Conservation (phyloP, 2,797 vertebrate genomes). For the Tympanoctomys barrerae region DNA sequence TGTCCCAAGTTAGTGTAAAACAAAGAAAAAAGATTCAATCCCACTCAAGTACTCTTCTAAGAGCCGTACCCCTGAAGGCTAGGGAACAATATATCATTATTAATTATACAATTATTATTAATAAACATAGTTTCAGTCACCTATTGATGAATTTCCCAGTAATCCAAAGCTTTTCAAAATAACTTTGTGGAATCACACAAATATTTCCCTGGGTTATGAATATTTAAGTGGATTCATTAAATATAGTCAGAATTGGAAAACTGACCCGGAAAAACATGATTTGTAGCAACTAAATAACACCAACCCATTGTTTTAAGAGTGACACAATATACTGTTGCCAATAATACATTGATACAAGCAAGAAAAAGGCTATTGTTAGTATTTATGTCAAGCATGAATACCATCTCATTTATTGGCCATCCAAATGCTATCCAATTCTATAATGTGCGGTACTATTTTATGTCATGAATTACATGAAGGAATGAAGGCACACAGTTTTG, state of each 20-base stretch:
- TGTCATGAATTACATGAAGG: background rate
- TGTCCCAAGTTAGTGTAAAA: background rate
- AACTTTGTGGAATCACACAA: background rate
- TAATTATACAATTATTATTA: background rate
- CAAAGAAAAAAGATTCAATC: background rate
- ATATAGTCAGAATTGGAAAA: background rate
- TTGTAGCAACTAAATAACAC: background rate
- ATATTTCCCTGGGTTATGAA: background rate
- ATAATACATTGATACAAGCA: background rate
- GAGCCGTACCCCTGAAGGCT: background rate
- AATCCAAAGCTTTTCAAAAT: background rate
- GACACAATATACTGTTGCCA: no score
- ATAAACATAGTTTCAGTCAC: background rate
- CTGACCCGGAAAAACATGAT: background rate
- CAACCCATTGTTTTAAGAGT: background rate
- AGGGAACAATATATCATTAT: background rate
- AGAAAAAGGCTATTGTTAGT: background rate
- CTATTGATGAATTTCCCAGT: background rate
- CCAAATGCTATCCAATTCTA: background rate
- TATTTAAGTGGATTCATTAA: slow-evolving; percentile 8
- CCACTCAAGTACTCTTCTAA: background rate
- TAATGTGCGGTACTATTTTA: background rate
- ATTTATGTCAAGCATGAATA: background rate
- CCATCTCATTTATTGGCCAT: background rate
- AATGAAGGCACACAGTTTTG: background rate